A percentile compares a stretch with the other conserved stretches of the same genome.
Conservation (phyloP, 2,797 vertebrate species). For the Sebastes cheni region DNA sequence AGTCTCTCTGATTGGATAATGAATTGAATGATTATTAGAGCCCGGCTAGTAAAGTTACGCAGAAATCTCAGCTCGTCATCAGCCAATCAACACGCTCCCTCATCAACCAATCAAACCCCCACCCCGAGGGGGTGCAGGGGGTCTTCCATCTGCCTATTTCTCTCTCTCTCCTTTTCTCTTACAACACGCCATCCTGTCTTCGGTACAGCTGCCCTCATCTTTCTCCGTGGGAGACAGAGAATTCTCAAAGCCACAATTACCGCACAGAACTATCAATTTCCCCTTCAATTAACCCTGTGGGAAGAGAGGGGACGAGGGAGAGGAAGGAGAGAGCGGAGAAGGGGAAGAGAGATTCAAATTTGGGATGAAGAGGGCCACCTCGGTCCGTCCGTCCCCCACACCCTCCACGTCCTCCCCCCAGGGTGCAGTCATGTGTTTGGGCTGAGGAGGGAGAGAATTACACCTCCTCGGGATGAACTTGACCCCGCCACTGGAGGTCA, state of each 20-base stretch:
- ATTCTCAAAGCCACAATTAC: slow-evolving; percentile 82
- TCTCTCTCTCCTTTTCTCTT: slow-evolving; percentile 11
- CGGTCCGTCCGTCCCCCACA: too few relatives aligned
- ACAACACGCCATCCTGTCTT: slow-evolving; percentile 37
- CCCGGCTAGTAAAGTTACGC: slow-evolving; percentile 56
- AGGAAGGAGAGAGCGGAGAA: slow-evolving; percentile 27
- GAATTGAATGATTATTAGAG: slow-evolving; percentile 81
- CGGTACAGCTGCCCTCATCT: slow-evolving; percentile 59
- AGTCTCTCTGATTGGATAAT: slow-evolving; percentile 82
- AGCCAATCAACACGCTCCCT: slow-evolving; percentile 64
- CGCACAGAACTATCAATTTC: slow-evolving; percentile 81
- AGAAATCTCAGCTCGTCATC: slow-evolving; percentile 62
- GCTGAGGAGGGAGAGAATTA: slow-evolving; percentile 48
- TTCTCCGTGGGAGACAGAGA: slow-evolving; percentile 66
- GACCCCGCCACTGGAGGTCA: slow-evolving; percentile 67
- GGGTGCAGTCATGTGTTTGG: slow-evolving; percentile 54
- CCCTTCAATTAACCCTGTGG: slow-evolving; percentile 82
- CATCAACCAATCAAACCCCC: slow-evolving; percentile 70
- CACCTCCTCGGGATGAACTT: slow-evolving; percentile 68
- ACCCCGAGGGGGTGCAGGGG: not conserved
- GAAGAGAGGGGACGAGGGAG: slow-evolving; percentile 50
- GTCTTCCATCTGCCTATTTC: slow-evolving; percentile 43
- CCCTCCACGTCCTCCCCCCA: not conserved
- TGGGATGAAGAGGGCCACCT: slow-evolving; percentile 58
- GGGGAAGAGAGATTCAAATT: slow-evolving; percentile 68